Evolutionary conservation across 2,888 invertebrate species (phyloP).

Genomic region (Mimas tiliae): DNA sequence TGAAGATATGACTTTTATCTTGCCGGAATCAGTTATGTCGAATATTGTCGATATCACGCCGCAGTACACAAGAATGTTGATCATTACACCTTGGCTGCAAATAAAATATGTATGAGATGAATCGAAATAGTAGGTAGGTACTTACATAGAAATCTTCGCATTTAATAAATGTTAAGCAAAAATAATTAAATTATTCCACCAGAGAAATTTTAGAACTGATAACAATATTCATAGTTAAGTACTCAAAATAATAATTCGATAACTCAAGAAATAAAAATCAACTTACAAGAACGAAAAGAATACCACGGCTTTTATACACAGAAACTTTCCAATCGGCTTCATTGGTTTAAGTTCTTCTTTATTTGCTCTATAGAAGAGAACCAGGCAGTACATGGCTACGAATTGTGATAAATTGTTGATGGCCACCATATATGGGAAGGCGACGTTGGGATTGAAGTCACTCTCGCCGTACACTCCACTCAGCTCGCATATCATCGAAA

Average conservation of each 20-base stretch:
- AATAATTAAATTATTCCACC: too few species aligned
- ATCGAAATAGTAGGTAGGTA: constrained; percentile 14
- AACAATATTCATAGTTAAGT: too few species aligned
- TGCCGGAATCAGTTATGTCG: constrained; percentile 87
- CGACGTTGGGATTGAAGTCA: constrained; percentile 92
- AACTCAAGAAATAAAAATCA: constrained; percentile 24
- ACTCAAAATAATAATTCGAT: not conserved
- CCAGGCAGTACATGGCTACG: constrained; percentile 97
- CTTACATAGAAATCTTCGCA: too few species aligned
- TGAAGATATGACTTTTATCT: constrained; percentile 90
- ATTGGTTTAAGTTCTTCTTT: constrained; percentile 94
- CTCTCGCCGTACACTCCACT: constrained; percentile 96
- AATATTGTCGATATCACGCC: constrained; percentile 91
- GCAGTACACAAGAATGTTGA: constrained; percentile 93
- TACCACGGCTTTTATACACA: constrained; percentile 98
- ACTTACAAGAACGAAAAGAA: constrained; percentile 99
- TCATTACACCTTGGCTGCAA: constrained; percentile 94
- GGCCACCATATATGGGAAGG: constrained; percentile 95
- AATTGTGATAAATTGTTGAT: constrained; percentile 97
- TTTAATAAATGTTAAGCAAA: too few species aligned
- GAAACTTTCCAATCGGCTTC: constrained; percentile 97
- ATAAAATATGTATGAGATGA: constrained; percentile 24
- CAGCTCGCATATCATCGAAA: constrained; percentile 95
- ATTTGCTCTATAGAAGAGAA: constrained; percentile 96
- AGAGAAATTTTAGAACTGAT: too few species aligned